A percentile compares a stretch with the other conserved stretches of the same genome.
Evolutionary conservation across 2,797 vertebrate genomes (phyloP).

Genomic region (Cossypha niveicapilla): DNA sequence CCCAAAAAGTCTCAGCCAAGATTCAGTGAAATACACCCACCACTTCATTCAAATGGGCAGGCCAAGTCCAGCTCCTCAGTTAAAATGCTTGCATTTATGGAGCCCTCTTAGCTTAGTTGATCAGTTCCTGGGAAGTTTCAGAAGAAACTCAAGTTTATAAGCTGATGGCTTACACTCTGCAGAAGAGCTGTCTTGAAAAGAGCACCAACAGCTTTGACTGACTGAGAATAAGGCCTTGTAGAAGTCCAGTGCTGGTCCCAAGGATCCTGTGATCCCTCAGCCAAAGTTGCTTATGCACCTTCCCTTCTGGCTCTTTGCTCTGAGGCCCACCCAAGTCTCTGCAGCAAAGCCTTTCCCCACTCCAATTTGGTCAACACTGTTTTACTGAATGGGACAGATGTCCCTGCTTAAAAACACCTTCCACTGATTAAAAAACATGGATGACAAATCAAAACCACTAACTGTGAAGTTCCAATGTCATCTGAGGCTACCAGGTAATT

Average conservation of each 20-base stretch:
- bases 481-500: background rate
- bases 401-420: background rate
- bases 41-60: background rate
- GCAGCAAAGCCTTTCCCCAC: background rate
- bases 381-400: background rate
- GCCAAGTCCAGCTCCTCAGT: background rate
- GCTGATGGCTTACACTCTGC: background rate
- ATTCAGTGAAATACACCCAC: fast-evolving
- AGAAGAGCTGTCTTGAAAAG: background rate
- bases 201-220: background rate
- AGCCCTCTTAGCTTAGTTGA: background rate
- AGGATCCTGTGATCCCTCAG: background rate
- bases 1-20: background rate
- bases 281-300: fast-evolving
- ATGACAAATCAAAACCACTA: background rate
- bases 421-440: background rate
- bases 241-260: background rate
- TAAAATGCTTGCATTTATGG: background rate
- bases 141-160: background rate
- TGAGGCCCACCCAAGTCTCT: background rate
- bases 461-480: background rate
- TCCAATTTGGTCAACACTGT: background rate
- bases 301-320: background rate
- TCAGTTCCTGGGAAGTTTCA: background rate
- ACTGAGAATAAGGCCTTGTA: background rate